Percentiles rank a stretch among this genome's conserved stretches.
Conservation (phyloP, 2,797 vertebrate genomes). For the Cirrhinus mrigala region DNA sequence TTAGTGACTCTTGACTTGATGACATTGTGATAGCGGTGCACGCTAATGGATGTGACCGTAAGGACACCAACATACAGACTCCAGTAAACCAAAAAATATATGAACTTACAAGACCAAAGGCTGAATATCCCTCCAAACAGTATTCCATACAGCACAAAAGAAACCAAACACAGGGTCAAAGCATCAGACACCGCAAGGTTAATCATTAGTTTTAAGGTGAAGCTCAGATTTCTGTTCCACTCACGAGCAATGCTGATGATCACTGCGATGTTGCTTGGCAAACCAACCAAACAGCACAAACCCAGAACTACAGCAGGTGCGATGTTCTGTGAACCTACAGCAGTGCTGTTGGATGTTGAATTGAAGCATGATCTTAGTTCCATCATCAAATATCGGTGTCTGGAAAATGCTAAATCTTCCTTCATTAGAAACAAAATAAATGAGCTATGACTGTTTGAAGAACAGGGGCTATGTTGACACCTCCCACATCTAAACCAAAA, state of each 20-base stretch:
- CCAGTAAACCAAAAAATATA: slow-evolving; percentile 43
- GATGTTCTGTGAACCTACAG: slow-evolving; percentile 10
- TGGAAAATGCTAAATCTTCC: not conserved
- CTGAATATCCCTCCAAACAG: slow-evolving; percentile 34
- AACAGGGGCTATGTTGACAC: too few species aligned
- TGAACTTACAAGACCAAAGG: slow-evolving; percentile 34
- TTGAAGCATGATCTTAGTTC: not conserved
- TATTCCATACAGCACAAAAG: slow-evolving; percentile 44
- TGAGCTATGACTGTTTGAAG: too few species aligned
- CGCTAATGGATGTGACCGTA: slow-evolving; percentile 54
- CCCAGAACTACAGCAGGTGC: slow-evolving; percentile 39
- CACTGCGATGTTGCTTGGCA: slow-evolving; percentile 57
- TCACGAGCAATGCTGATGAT: slow-evolving; percentile 46
- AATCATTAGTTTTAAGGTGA: slow-evolving; percentile 58
- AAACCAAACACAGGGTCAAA: slow-evolving; percentile 50
- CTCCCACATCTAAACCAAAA: too few species aligned
- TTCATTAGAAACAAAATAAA: too few species aligned
- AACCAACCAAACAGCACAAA: slow-evolving; percentile 57
- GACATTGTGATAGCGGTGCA: slow-evolving; percentile 48
- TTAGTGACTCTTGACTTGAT: slow-evolving; percentile 48
- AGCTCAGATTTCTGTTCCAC: slow-evolving; percentile 32
- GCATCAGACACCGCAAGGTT: slow-evolving; percentile 60
- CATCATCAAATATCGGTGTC: not conserved
- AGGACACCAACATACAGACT: slow-evolving; percentile 58
- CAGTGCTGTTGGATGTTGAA: slow-evolving; percentile 20